Evolutionary conservation across 2,113 vertebrate genomes (phyloP), one percentile per base, ranked within the genome.

Genomic region (Rhagologus leucostigma): DNA sequence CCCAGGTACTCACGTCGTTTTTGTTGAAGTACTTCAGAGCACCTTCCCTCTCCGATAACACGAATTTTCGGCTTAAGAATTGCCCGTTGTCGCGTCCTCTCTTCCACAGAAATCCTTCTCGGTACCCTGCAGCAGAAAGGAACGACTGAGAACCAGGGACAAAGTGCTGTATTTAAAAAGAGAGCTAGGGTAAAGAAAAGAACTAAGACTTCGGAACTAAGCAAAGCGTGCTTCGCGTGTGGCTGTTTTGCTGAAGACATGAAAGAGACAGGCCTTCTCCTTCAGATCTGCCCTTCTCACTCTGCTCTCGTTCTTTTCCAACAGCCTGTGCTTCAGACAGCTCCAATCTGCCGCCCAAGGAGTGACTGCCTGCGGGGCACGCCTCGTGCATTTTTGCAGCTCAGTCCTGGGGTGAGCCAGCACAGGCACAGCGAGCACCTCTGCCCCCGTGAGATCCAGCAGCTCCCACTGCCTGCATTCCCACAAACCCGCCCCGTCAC

Each of bases 61-160:
- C 98, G 4, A 99, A 99, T 96, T 99, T 99, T 83, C 99, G 97
- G 97, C 98, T 99, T 17, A 99, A 65, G 94, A 99, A 99, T 50
- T 99, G 99, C 56, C 99, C 99, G 1, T 99, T 99, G 98, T 99
- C 99, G 1, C 99, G 97, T 71, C 99, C 99, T 29, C 99, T 98
- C 98, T 99, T 99, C 99, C 99, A 99, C 94, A 99, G 98, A 84
- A 99, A 98, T 64, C 99, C 99, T 97, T 99, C 99, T 80, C 99
- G 97, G 97, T 99, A 99, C 22, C 99, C 99, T 99, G 97, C 67
- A 68, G 84, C 82, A 63, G 52, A 84, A 73, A 79, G 69, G 27
- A 11, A 10, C 0, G 10, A 13, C 75, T 94, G 84, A 89, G 39
- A 87, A n/a, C 27, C 79, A 63, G 47, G 47, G 49, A 59, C 9